These are phyloP conservation scores for Pionites leucogaster DNA, from an alignment of 2,113 vertebrate species.

Conservation along the genomic window DNA sequence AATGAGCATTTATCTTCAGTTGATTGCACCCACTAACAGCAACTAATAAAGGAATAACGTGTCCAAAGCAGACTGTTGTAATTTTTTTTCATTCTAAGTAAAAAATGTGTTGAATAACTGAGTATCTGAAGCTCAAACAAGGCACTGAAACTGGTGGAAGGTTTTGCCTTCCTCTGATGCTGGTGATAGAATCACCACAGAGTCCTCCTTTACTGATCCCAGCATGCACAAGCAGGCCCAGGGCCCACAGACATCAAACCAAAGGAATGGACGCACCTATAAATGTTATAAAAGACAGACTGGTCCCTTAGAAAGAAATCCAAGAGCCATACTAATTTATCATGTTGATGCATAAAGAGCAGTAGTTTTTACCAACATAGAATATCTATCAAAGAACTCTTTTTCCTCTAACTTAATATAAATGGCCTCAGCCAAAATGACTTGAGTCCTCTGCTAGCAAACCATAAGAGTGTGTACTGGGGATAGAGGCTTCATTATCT, in stretches of 20 bases:
- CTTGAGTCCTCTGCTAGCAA: neutral
- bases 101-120: neutral
- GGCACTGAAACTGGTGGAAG: neutral
- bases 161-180: neutral
- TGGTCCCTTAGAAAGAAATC: neutral
- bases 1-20: neutral
- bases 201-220: neutral
- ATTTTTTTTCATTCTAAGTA: neutral
- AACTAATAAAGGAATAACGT: neutral
- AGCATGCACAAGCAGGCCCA: neutral
- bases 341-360: neutral
- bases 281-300: neutral
- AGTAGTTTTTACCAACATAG: neutral
- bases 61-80: neutral
- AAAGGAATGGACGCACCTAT: neutral
- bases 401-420: neutral
- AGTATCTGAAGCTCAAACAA: neutral
- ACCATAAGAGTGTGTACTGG: neutral
- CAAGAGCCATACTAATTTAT: neutral
- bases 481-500: neutral
- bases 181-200: neutral
- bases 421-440: neutral
- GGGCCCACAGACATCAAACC: neutral
- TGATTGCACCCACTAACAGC: neutral
- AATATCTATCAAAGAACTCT: neutral